Evolutionary conservation across 2,888 invertebrate genomes (phyloP).

Genomic region (Epinotia demarniana): DNA sequence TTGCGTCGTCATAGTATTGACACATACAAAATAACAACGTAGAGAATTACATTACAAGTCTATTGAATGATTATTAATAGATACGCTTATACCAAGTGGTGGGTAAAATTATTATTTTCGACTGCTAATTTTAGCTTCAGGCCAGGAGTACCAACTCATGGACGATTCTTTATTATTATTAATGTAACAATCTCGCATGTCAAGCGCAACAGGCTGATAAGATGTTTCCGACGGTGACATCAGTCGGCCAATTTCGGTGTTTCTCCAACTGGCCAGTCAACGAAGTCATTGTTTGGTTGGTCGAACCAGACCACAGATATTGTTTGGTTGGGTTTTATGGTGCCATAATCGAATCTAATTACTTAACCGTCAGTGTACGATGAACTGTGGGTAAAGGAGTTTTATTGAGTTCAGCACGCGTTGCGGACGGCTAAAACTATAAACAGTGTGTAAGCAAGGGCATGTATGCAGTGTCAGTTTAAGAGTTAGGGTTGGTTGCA

Average conservation of each 20-base stretch:
- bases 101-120: background rate
- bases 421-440: background rate
- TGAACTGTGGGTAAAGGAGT: slow-evolving; percentile 50
- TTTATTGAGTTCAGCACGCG: slow-evolving; percentile 9
- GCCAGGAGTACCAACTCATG: background rate
- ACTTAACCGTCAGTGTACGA: slow-evolving; percentile 52
- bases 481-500: no score
- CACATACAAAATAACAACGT: background rate
- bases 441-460: background rate
- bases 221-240: slow-evolving; percentile 34
- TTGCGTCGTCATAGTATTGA: background rate
- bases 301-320: slow-evolving; percentile 42
- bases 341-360: slow-evolving; percentile 56
- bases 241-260: slow-evolving; percentile 44
- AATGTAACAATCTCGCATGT: slow-evolving; percentile 4
- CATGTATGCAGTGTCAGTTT: background rate
- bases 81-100: background rate
- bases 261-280: slow-evolving; percentile 44
- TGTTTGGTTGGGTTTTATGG: slow-evolving; percentile 57
- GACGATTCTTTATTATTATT: background rate
- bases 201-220: slow-evolving; percentile 10
- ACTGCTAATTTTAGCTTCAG: background rate
- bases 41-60: background rate
- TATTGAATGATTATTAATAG: background rate
- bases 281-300: slow-evolving; percentile 56